phyloP scores from a whole-genome alignment of 2,888 invertebrate genomes.

The Tiphia femorata region DNA sequence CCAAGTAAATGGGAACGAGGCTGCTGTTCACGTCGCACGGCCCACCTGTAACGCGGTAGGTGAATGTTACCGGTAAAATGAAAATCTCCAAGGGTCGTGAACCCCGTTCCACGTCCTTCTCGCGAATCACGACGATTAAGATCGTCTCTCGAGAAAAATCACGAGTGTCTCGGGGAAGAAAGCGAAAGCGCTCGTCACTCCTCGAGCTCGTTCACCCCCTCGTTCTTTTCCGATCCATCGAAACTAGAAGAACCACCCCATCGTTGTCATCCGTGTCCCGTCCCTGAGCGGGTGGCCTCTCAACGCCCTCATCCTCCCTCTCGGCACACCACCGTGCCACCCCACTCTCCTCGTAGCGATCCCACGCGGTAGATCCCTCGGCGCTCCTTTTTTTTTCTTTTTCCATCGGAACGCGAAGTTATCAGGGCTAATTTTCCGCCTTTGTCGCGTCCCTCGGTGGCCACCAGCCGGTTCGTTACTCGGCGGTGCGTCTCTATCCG shows the following conservation, averaged over 20 bases:
- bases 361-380: no score
- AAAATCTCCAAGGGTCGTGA: no score
- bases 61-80: background rate
- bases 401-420: slow-evolving; percentile 51
- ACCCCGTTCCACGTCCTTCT: no score
- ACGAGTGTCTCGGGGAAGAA: slow-evolving; percentile 1
- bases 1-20: slow-evolving; percentile 31
- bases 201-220: background rate
- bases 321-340: slow-evolving; percentile 4
- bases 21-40: slow-evolving; percentile 27
- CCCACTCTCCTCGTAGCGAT: no score
- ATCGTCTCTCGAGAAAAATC: background rate
- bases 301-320: slow-evolving; percentile 18
- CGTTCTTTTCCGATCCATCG: background rate
- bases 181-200: slow-evolving; percentile 26
- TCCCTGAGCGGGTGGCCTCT: no score
- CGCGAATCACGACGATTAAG: no score
- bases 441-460: slow-evolving; percentile 50
- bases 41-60: slow-evolving; percentile 12
- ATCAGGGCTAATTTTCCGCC: slow-evolving; percentile 60
- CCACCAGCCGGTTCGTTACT: slow-evolving; percentile 44
- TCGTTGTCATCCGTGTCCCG: slow-evolving; percentile 24
- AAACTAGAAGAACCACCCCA: background rate
- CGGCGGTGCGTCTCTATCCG: slow-evolving; percentile 49
- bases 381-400: no score